Evolutionary conservation across 2,888 invertebrate genomes (phyloP), one percentile per base, ranked within the genome.

Genomic region (Eumacrocentrus americanus): DNA sequence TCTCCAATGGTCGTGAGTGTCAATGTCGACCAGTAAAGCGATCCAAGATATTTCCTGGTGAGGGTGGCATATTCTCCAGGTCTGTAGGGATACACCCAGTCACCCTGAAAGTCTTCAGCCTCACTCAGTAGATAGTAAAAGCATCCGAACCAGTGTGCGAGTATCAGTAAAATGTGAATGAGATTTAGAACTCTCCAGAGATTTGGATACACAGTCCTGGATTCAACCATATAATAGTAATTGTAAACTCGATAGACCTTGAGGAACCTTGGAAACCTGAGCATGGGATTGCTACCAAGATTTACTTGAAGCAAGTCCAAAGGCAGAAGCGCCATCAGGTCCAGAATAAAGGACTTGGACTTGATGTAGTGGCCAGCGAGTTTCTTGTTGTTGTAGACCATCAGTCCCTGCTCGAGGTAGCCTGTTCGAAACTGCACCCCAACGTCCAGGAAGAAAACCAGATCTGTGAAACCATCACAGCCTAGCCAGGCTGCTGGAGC

Each of bases 81-180:
- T 69, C 92, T 85, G 80, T 92, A 91, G 0, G 93, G 93, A 81
- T 94, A 94, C 3, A 91, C 92, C 94, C 94, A 94, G 79, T 92
- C 93, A 42, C 93, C 93, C 87, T 92, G 82, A 81, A 94, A 94
- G 16, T 90, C 91, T 81, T 95, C 94, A 60, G 91, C 91, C 79
- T 96, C 94, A 4, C 95, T 95, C 58, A 97, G 87, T 75, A 97
- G 83, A 83, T 92, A 97, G 85, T 97, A 97, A 85, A 97, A 97
- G 82, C 96, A 97, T 58, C 97, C 97, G 81, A 97, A 97, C 97
- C 97, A 97, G 81, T 97, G 97, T 52, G 96, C 95, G 73, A 96
- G 85, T 75, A 97, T 92, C 72, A 97, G 88, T 67, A 97, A 87
- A 74, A 97, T 95, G 81, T 97, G 97, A 70, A 96, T 94, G 65